Evolutionary conservation across 30 jellyfish, hydroid and myxozoan species (phyloP).

Genomic region (Phacellophora camtschatica): DNA sequence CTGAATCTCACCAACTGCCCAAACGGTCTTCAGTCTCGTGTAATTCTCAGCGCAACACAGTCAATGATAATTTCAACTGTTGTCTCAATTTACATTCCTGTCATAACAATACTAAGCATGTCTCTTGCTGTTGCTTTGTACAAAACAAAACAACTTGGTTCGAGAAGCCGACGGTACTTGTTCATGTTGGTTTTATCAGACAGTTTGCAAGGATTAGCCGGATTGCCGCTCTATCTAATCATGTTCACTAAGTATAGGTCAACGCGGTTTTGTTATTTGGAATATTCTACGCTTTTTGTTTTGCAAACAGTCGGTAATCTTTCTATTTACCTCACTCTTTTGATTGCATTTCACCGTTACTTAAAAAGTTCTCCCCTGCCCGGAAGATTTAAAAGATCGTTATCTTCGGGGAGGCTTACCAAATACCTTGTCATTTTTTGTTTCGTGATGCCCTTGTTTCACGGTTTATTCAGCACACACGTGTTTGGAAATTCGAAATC

Average conservation of each 20-base stretch:
- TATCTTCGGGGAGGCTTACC: neutral
- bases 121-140: neutral
- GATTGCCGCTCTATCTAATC: neutral
- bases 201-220: neutral
- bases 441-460: neutral
- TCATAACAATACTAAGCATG: neutral
- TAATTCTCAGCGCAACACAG: neutral
- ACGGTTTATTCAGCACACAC: neutral
- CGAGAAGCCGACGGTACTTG: neutral
- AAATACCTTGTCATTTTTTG: neutral
- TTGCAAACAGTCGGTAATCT: neutral
- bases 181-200: neutral
- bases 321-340: neutral
- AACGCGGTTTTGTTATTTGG: neutral
- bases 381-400: neutral
- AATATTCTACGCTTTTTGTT: neutral
- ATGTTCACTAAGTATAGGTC: neutral
- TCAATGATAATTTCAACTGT: neutral
- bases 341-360: constrained; percentile 5
- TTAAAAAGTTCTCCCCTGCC: neutral
- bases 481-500: neutral
- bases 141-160: neutral
- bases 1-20: neutral
- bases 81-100: neutral
- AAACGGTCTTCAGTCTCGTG: neutral